Conservation (phyloP, 2,113 vertebrate genomes). For the Gopherus evgoodei region DNA sequence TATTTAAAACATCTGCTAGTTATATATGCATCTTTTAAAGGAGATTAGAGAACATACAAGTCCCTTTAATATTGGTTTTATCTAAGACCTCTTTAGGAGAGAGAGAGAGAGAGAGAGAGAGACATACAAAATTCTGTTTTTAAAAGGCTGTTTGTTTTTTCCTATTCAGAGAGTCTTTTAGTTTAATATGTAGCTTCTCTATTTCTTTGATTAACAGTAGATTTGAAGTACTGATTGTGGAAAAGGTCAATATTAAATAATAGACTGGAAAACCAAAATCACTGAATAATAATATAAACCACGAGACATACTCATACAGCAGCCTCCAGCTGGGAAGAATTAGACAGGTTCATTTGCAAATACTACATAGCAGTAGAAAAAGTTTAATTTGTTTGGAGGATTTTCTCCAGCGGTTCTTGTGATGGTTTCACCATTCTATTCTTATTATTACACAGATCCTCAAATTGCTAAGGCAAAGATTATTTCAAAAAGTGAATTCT, state of each 20-base stretch:
- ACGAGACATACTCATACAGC: neutral
- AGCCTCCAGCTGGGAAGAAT: neutral
- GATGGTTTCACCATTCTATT: neutral
- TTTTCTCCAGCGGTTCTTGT: neutral
- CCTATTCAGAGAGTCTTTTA: neutral
- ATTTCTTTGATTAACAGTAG: neutral
- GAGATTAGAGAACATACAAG: neutral
- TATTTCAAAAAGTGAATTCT: conserved; percentile 4
- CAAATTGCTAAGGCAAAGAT: neutral
- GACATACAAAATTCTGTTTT: neutral
- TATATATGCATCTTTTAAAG: neutral
- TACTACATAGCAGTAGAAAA: neutral
- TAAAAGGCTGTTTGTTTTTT: neutral
- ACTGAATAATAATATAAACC: neutral
- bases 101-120: neutral
- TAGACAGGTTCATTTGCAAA: neutral
- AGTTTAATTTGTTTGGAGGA: neutral
- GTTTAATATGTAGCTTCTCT: neutral
- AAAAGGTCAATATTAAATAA: neutral
- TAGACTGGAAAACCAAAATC: neutral
- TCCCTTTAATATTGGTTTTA: neutral
- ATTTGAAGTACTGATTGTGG: neutral
- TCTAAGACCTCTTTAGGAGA: neutral
- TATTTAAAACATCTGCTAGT: neutral
- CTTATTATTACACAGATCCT: neutral